A percentile compares a stretch with the other conserved stretches of the same genome.
Evolutionary conservation across 2,797 vertebrate species (phyloP).

Genomic region (Myioborus miniatus): DNA sequence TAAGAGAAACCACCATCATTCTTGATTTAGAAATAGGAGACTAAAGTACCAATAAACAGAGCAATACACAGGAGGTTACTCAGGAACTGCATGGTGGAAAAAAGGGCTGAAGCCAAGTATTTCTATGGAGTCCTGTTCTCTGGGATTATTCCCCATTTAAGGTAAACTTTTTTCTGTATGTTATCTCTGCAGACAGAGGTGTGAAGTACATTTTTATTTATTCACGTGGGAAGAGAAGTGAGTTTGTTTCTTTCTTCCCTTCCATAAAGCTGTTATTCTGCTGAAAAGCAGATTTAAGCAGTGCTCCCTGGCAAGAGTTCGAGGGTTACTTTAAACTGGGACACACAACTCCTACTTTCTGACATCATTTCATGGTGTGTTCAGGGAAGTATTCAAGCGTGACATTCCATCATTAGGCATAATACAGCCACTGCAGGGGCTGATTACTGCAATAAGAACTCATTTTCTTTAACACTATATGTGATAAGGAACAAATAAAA

Average conservation of each 20-base stretch:
- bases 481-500: conserved; percentile 27
- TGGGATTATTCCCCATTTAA: background rate
- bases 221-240: background rate
- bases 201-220: background rate
- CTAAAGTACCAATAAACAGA: background rate
- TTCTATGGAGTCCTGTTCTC: background rate
- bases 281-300: background rate
- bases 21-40: background rate
- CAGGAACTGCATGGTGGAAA: background rate
- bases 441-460: conserved; percentile 54
- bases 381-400: conserved; percentile 46
- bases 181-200: background rate
- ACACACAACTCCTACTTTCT: conserved; percentile 1
- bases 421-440: conserved; percentile 32
- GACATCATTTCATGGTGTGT: conserved; percentile 54
- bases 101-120: background rate
- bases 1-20: background rate
- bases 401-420: conserved; percentile 57
- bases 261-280: background rate
- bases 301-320: background rate
- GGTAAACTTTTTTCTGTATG: background rate
- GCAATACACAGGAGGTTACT: background rate
- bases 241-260: background rate
- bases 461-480: conserved; percentile 13
- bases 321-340: conserved; percentile 6